Conservation (phyloP, 2,888 invertebrate genomes). For the Drosophila longiperda region DNA sequence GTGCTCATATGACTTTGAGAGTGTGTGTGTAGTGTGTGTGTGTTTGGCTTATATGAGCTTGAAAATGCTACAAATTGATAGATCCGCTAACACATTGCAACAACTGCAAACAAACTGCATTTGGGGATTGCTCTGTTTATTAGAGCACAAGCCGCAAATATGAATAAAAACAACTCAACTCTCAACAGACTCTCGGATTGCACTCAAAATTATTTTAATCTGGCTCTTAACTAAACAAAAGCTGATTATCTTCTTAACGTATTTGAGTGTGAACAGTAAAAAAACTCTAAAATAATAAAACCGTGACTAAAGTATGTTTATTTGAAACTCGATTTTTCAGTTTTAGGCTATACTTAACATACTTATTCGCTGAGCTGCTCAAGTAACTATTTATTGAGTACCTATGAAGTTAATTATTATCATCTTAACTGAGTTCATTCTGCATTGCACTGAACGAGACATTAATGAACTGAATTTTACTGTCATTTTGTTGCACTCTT, state of each 20-base stretch:
- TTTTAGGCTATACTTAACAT: background rate
- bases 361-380: background rate
- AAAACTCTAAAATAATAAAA: background rate
- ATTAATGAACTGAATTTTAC: conserved; percentile 25
- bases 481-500: conserved; percentile 27
- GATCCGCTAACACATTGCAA: conserved; percentile 64
- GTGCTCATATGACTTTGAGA: conserved; percentile 1
- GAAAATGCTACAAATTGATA: conserved; percentile 74
- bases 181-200: conserved; percentile 3
- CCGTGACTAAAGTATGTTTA: background rate
- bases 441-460: conserved; percentile 2
- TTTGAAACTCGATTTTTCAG: background rate
- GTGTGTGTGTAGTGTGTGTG: background rate
- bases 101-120: conserved; percentile 38
- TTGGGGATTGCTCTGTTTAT: conserved; percentile 48
- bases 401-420: background rate
- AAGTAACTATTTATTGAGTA: background rate
- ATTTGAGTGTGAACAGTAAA: background rate
- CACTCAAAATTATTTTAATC: background rate
- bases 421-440: background rate
- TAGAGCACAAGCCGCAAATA: conserved; percentile 16
- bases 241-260: background rate
- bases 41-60: conserved; percentile 56
- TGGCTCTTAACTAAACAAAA: background rate
- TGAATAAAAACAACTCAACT: conserved; percentile 10